Evolutionary conservation across 53 echinoderm and acorn worm genomes (phyloP), one percentile per base, ranked within the genome.

Genomic region (Henricia sp.): DNA sequence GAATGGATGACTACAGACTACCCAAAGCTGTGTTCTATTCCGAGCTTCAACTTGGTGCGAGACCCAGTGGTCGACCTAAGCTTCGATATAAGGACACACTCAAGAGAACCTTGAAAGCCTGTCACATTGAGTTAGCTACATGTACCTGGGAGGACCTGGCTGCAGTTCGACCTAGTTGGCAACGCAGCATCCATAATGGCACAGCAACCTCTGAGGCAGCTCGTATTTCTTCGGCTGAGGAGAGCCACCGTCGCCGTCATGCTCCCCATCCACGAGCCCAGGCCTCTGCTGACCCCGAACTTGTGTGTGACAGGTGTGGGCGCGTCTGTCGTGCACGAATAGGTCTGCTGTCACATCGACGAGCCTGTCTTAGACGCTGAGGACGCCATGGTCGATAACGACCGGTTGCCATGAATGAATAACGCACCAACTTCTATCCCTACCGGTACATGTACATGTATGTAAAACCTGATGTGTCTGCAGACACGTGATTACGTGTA

Each of bases 321-420:
- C 23, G 44, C 37, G 60, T 62, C 19, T 59, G 37, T 57, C 43
- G 41, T 35, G 26, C 78, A 41, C 43, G 63, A 60, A 62, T 62
- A n/a, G 63, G 78, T 23, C 78, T 78, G 19, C 20, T 36, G 32
- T 78, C 78, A 24, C 37, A 77, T 60, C 58, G 25, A 38, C 39
- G 40, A 59, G 62, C 62, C 42, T 78, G 78, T 39, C 78, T 41
- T 39, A 13, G 63, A 38, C 30, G n/a, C 52, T 78, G 63, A 62
- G 78, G 78, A 62, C 36, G 63, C 78, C 78, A 38, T 78, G 78
- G 42, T 78, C 38, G 44, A 62, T 58, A 58, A 26, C 28, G 58
- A 58, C 27, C 58, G 25, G 25, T 30, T 26, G 58, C 58, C 12
- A 58, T 50, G 33, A 6, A 19, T 32, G 16, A 14, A 36, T 3